Base-by-base conservation (phyloP, 1,140 invertebrate species). In the Megalopta genalis region DNA sequence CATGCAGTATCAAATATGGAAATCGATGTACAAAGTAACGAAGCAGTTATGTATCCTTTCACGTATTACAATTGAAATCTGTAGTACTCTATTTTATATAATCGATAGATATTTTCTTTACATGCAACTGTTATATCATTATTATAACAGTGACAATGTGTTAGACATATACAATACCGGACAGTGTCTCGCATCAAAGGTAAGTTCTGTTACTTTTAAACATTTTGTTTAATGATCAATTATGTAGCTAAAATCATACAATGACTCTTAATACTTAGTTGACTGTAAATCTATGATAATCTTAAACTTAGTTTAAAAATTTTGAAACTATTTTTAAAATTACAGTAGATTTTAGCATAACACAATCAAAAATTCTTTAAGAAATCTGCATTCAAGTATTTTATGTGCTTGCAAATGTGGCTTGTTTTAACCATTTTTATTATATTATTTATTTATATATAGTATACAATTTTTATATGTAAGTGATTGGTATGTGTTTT, bases 111-210 rank as follows among this genome's bases (percentile, higher is more conserved):
- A 32, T 52, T 59, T 39, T 59, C 46, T 63, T 80, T 81, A 80
- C 68, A 81, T 81, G 1, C 9, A 42, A 8, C 46, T 42, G 9
- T 52, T 14, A 52, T 57, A 14, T 27, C 32, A 66, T 23, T 57
- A 81, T 73, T 62, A n/a, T 25, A 54, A 77, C 25, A 82, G 25
- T 12, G 86, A 91, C 9, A 87, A 90, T 46, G 86, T 92, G 63
- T 77, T 92, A 54, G 87, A 86, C 62, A 83, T 91, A 21, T 92
- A 92, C 67, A 88, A 85, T 21, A 84, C 54, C n/a, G 85, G 81
- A 52, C 68, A 80, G 60, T 39, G 64, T 39, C 59, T 80, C n/a
- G 63, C 76, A 46, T 64, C 78, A 68, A 78, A 77, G 82, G 90
- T 88, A 65, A 91, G 87, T 88, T 67, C 65, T 42, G 37, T 66